Conservation (phyloP, 1,140 invertebrate species). For the Lycorma delicatula region DNA sequence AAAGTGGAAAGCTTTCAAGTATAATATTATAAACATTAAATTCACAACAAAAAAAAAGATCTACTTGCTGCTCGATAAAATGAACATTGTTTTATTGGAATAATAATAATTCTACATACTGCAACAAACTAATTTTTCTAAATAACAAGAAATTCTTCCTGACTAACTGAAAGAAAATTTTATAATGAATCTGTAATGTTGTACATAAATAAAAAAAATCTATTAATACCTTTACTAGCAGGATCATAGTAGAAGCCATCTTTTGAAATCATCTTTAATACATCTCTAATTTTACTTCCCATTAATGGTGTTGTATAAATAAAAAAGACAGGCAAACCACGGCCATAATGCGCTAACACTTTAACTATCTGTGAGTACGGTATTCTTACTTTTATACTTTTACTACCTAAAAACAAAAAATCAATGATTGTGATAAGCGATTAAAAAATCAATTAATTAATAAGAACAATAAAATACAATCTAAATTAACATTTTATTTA, state of each 20-base stretch:
- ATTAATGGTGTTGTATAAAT: conserved; percentile 58
- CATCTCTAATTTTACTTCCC: conserved; percentile 54
- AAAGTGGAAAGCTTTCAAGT: too few relatives aligned
- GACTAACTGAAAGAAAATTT: background rate
- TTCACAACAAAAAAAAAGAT: too few relatives aligned
- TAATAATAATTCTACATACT: too few relatives aligned
- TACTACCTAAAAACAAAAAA: conserved; percentile 33
- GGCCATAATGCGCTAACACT: conserved; percentile 63
- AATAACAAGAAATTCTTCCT: background rate
- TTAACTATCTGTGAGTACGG: conserved; percentile 56
- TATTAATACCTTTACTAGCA: conserved; percentile 49
- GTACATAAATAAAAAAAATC: conserved; percentile 16
- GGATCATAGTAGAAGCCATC: conserved; percentile 47
- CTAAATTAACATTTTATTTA: too few relatives aligned
- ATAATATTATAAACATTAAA: too few relatives aligned
- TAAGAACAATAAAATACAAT: too few relatives aligned
- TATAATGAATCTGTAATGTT: background rate
- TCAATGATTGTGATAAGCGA: conserved; percentile 7
- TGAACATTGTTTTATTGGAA: too few relatives aligned
- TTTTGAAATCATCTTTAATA: conserved; percentile 54
- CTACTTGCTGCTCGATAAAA: too few relatives aligned
- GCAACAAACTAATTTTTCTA: too few relatives aligned
- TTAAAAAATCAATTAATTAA: too few relatives aligned
- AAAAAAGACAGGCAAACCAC: conserved; percentile 63
- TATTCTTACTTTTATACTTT: conserved; percentile 49